phyloP scores from a whole-genome alignment of 2,888 invertebrate genomes.

The Cosmia trapezina region DNA sequence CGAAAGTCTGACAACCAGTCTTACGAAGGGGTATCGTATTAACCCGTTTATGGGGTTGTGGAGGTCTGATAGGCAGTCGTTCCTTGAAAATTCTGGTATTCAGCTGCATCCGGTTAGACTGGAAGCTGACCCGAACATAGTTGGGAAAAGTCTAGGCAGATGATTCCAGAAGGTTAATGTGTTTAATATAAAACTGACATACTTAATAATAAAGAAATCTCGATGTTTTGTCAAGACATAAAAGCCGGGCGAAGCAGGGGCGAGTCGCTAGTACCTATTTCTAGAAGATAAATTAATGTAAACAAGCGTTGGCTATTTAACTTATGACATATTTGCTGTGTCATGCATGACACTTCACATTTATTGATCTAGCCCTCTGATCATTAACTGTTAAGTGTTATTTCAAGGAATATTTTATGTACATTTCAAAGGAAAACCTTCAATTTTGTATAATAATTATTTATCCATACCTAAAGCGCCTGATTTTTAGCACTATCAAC shows the following conservation, averaged over 20 bases:
- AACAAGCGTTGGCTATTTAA: slow-evolving; percentile 26
- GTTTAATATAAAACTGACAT: neutral
- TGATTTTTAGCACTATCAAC: slow-evolving; percentile 1
- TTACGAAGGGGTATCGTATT: too few relatives aligned
- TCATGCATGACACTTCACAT: slow-evolving; percentile 30
- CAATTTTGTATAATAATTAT: neutral
- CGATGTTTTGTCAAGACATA: neutral
- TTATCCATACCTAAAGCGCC: neutral
- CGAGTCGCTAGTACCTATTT: neutral
- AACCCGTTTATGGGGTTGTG: too few relatives aligned
- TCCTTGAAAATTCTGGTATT: too few relatives aligned
- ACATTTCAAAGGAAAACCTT: slow-evolving; percentile 28
- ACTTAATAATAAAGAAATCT: neutral
- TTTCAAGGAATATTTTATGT: slow-evolving; percentile 15
- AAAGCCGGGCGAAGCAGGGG: neutral
- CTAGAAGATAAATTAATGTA: slow-evolving; percentile 7
- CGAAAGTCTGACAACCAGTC: too few relatives aligned
- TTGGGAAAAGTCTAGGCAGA: too few relatives aligned
- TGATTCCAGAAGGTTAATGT: neutral
- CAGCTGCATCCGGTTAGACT: too few relatives aligned
- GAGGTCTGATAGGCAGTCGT: too few relatives aligned
- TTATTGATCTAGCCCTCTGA: slow-evolving; percentile 8
- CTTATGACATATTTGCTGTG: slow-evolving; percentile 22
- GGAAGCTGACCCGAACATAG: too few relatives aligned
- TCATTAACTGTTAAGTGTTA: slow-evolving; percentile 1